Base-by-base conservation (phyloP, 2,888 invertebrate genomes). In the Anodontia alba region DNA sequence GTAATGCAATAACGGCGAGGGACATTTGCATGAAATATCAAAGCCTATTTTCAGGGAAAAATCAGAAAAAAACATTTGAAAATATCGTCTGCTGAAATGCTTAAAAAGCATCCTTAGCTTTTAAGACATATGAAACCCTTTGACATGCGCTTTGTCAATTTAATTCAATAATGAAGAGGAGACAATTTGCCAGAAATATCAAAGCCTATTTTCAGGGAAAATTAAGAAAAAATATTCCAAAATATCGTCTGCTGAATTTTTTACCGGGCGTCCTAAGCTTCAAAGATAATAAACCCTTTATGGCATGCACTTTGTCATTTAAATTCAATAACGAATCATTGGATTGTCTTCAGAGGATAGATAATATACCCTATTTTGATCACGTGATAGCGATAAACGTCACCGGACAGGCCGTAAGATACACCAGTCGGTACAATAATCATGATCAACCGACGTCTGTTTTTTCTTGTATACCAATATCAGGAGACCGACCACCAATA, bases 381-480 rank as follows among this genome's bases (percentile, higher is more conserved):
- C 62, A 62, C 62, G 62, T 62, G 62, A 62, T 33, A 31, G 23
- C 33, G 33, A 62, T 62, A 62, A 62, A 62, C 62, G 62, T 62
- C 29, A 62, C 62, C 17, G 20, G 17, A 10, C 29, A 62, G 62
- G 33, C 33, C 62, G 17, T 31, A 10, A 62, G 62, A 62, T 62
- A 26, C 33, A 33, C 62, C 33, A 33, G 12, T 62, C 62, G 31
- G 62, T 33, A 17, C 33, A 33, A n/a, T 62, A 62, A 62, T 62
- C 29, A 7, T 33, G 15, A 17, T 31, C 62, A 33, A n/a, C 10
- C 33, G 62, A 62, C 62, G 62, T 62, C 62, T 62, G 62, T 62
- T 62, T 62, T 57, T 20, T 62, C 33, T 62, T 33, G 62, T 62
- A 62, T 33, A 17, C 62, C 33, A 31, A 62, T 62, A 62, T 29